Evolutionary conservation across 2,113 vertebrate genomes (phyloP).

Genomic region (Forbesichthys papilliferus): DNA sequence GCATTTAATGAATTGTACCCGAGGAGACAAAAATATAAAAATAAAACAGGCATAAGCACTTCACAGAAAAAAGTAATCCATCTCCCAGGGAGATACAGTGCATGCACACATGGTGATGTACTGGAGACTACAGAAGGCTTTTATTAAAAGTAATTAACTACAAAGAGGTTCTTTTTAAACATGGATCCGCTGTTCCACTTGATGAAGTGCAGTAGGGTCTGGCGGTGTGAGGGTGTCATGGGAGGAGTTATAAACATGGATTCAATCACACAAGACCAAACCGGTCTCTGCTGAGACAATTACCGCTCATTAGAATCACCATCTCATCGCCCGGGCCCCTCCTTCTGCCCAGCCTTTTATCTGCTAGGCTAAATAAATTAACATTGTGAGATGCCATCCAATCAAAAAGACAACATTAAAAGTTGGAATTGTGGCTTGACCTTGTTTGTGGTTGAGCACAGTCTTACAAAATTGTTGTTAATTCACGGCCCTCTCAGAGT

Average conservation of each 20-base stretch:
- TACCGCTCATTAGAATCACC: not conserved
- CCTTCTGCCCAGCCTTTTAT: not conserved
- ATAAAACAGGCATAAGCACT: constrained; percentile 20
- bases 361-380: constrained; percentile 1
- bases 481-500: too few relatives aligned
- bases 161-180: constrained; percentile 9
- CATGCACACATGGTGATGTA: constrained; percentile 10
- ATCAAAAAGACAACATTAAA: too few relatives aligned
- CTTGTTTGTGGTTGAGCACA: too few relatives aligned
- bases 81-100: constrained; percentile 33
- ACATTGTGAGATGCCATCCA: too few relatives aligned
- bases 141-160: constrained; percentile 9
- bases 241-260: not conserved
- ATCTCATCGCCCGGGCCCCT: not conserved
- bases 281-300: constrained; percentile 4
- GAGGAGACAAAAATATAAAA: too few relatives aligned
- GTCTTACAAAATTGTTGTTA: too few relatives aligned
- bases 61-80: constrained; percentile 31
- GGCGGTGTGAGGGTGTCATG: constrained; percentile 2
- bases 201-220: constrained; percentile 1
- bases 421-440: too few relatives aligned
- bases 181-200: constrained; percentile 4
- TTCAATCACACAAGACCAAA: not conserved
- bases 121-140: not conserved
- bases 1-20: too few relatives aligned